Evolutionary conservation across 1,140 invertebrate genomes (phyloP).

Genomic region (Cyphomyrmex costatus): DNA sequence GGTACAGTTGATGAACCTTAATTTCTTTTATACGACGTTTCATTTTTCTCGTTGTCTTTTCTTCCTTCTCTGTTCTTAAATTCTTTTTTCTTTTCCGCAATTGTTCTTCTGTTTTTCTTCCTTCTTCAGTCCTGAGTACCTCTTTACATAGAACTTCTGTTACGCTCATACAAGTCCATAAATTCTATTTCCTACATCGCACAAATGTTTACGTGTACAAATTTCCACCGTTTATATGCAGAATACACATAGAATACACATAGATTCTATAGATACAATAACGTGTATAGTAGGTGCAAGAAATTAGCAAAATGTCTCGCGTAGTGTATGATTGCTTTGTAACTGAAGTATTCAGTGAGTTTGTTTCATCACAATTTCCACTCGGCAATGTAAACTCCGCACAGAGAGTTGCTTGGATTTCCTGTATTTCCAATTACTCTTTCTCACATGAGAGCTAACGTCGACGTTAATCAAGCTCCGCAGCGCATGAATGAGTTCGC

Average conservation of each 20-base stretch:
- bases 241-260: neutral
- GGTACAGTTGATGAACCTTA: neutral
- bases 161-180: neutral
- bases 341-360: neutral
- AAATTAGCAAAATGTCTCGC: constrained; percentile 19
- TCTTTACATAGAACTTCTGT: neutral
- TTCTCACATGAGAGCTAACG: neutral
- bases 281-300: neutral
- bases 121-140: neutral
- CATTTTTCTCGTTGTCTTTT: neutral
- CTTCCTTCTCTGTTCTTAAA: neutral
- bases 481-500: neutral
- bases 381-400: neutral
- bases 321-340: constrained; percentile 18
- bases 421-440: neutral
- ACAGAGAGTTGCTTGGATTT: neutral
- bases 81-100: neutral
- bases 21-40: neutral
- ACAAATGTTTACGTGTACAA: neutral
- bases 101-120: neutral
- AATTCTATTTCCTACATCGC: neutral
- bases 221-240: neutral
- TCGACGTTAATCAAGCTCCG: neutral
- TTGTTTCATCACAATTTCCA: neutral
- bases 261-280: constrained; percentile 3